Evolutionary conservation across 2,113 vertebrate species (phyloP).

Genomic region (Dicerorhinus sumatrensis): DNA sequence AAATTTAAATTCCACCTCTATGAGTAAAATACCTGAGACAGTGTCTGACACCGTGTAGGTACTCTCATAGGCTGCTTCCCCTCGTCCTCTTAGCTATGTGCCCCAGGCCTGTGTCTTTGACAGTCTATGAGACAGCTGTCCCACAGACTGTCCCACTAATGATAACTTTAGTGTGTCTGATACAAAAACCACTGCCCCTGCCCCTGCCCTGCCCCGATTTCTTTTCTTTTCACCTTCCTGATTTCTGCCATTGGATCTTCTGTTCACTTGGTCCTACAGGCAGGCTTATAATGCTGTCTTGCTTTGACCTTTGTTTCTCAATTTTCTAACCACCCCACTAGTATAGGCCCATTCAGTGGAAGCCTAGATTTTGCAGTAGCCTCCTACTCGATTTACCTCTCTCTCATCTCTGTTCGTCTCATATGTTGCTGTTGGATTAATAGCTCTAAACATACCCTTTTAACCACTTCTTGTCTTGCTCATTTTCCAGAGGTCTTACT

Average conservation of each 20-base stretch:
- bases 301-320: background rate
- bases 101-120: background rate
- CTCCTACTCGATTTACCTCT: background rate
- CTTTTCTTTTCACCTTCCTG: background rate
- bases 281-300: background rate
- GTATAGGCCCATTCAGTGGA: background rate
- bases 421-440: background rate
- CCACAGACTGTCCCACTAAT: too few relatives aligned
- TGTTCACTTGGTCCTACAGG: background rate
- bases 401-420: background rate
- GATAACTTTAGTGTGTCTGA: background rate
- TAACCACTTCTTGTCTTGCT: background rate
- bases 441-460: background rate
- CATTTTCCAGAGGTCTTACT: background rate
- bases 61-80: background rate
- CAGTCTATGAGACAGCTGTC: background rate
- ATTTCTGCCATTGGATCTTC: background rate
- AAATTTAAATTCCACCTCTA: background rate
- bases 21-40: background rate
- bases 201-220: background rate
- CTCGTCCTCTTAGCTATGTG: background rate
- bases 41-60: background rate
- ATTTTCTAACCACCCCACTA: background rate
- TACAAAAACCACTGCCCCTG: background rate
- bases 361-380: background rate